Evolutionary conservation across 2,113 vertebrate genomes (phyloP), one percentile per base, ranked within the genome.

Genomic region (Antigone vipio): DNA sequence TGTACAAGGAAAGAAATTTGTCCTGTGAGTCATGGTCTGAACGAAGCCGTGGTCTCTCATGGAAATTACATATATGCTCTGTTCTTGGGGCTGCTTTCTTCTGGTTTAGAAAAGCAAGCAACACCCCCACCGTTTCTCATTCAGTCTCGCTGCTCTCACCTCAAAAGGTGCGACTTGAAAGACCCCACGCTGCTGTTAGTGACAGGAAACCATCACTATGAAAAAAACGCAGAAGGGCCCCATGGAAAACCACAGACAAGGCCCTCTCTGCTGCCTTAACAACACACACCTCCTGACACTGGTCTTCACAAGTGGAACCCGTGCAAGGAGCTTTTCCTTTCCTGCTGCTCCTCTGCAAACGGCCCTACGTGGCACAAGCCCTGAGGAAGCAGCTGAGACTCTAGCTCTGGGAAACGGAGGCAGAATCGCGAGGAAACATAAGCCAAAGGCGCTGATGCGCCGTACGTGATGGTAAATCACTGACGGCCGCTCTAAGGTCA

Each of bases 161-260:
- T 91, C 69, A 77, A 22, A 12, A 78, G 67, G 88, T 91, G 89
- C 1, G 13, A 96, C 18, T 2, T 56, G 38, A 62, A 42, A 83
- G 82, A 64, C 50, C 82, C 66, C 74, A n/a, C 45, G 4, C 3
- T 72, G 47, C 45, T 67, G 55, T 0, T 15, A 78, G 64, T 0
- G 2, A 88, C 95, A 95, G 95, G 95, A 97, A 97, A 90, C 53
- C 6, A 2, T 6, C 35, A 5, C 29, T 55, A 44, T 3, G 5
- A 71, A 44, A 88, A 81, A 81, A 73, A 53, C 10, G 9, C 66
- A 77, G 40, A 47, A 49, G 40, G 78, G 88, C 40, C 27, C 53
- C 0, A 1, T 89, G 84, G 56, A 86, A 95, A 96, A 55, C 93
- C 94, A 79, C 96, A 95, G 50, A 4, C 6, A 29, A 8, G 30